Percentiles rank a stretch among this genome's conserved stretches.
These are phyloP conservation scores for Chelonia mydas DNA, from an alignment of 2,797 vertebrate genomes.

Conservation along the genomic window DNA sequence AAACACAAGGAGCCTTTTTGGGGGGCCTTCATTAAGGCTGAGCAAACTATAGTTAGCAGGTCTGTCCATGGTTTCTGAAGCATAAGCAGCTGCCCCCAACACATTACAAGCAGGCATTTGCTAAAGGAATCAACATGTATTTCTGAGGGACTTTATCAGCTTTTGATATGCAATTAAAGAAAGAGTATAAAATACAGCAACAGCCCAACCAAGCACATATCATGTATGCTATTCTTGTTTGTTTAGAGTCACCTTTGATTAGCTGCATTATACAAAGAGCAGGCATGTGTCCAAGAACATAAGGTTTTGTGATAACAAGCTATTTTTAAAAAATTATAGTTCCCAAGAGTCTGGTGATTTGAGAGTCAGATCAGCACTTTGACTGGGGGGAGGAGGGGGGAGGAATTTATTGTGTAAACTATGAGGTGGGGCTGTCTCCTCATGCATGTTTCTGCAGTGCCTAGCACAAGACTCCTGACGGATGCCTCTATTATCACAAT, in stretches of 20 bases:
- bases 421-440: background rate
- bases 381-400: background rate
- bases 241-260: background rate
- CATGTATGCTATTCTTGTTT: background rate
- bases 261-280: background rate
- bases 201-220: background rate
- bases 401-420: background rate
- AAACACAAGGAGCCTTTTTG: conserved; percentile 7
- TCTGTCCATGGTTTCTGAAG: background rate
- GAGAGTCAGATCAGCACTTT: background rate
- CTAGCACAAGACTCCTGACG: rapidly evolving
- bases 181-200: background rate
- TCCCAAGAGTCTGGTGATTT: background rate
- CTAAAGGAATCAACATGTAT: background rate
- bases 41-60: background rate
- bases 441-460: background rate
- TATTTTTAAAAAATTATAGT: background rate
- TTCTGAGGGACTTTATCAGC: background rate
- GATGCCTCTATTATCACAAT: background rate
- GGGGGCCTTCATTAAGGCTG: background rate
- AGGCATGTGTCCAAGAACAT: background rate
- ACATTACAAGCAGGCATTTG: background rate
- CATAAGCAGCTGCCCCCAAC: background rate
- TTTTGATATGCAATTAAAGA: rapidly evolving
- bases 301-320: background rate